These are phyloP conservation scores for Hylomyscus alleni DNA, from an alignment of 2,797 vertebrate species.

Conservation along the genomic window DNA sequence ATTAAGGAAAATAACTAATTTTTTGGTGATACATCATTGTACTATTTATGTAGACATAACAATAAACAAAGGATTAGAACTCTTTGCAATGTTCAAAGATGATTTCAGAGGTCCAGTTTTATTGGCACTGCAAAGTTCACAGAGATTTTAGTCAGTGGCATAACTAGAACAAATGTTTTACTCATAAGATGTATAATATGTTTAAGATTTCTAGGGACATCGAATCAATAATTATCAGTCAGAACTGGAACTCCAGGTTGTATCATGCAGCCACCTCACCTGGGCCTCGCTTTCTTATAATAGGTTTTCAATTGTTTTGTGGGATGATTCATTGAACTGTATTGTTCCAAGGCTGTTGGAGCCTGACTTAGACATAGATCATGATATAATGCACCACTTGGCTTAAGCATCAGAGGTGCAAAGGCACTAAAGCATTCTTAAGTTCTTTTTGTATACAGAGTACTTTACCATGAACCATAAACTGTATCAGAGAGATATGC, in stretches of 20 bases:
- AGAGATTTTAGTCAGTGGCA: not conserved
- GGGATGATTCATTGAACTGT: not conserved
- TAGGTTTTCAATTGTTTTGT: not conserved
- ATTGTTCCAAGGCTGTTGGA: not conserved
- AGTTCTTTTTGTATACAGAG: not conserved
- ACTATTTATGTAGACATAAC: not conserved
- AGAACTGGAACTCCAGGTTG: not conserved
- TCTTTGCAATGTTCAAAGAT: not conserved
- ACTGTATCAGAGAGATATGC: not conserved
- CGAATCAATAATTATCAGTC: not conserved
- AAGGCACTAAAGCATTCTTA: not conserved
- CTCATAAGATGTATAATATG: not conserved
- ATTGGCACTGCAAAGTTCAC: not conserved
- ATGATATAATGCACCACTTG: not conserved
- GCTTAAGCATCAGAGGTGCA: not conserved
- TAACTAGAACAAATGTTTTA: constrained; percentile 1
- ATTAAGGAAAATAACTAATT: not conserved
- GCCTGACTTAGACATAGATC: not conserved
- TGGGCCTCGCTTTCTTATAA: not conserved
- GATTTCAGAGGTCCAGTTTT: not conserved
- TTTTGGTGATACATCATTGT: not conserved
- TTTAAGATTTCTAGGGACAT: not conserved
- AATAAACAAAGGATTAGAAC: not conserved
- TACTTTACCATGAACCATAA: not conserved
- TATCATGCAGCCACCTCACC: too few species aligned